phyloP scores from a whole-genome alignment of 2,113 vertebrate species.

The Pachyramphus minor region DNA sequence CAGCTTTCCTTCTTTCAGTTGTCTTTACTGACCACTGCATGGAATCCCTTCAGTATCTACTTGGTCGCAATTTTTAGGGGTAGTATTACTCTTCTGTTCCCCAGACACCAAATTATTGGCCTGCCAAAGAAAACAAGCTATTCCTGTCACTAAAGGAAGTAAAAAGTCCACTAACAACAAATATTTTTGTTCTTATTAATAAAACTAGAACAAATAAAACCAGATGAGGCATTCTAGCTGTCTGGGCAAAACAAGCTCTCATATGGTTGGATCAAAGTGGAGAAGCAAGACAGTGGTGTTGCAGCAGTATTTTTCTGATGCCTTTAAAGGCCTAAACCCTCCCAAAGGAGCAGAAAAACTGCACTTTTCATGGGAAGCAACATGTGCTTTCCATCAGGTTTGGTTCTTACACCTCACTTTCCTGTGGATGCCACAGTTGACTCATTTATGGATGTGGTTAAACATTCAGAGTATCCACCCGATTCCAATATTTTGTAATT shows the following conservation, averaged over 20 bases:
- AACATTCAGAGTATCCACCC: background rate
- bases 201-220: background rate
- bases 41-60: background rate
- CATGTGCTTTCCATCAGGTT: background rate
- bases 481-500: background rate
- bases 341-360: background rate
- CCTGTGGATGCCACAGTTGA: background rate
- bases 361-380: background rate
- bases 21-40: background rate
- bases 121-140: background rate
- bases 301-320: background rate
- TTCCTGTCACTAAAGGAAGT: background rate
- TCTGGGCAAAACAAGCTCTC: background rate
- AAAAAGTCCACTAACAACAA: background rate
- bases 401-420: background rate
- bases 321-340: background rate
- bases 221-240: background rate
- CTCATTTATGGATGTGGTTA: background rate
- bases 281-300: background rate
- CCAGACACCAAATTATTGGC: background rate
- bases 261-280: fast-evolving
- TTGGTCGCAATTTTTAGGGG: background rate
- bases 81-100: background rate
- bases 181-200: background rate
- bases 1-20: background rate